These are phyloP conservation scores for Lithophane ornitopus DNA, from an alignment of 2,888 invertebrate species.

Conservation along the genomic window DNA sequence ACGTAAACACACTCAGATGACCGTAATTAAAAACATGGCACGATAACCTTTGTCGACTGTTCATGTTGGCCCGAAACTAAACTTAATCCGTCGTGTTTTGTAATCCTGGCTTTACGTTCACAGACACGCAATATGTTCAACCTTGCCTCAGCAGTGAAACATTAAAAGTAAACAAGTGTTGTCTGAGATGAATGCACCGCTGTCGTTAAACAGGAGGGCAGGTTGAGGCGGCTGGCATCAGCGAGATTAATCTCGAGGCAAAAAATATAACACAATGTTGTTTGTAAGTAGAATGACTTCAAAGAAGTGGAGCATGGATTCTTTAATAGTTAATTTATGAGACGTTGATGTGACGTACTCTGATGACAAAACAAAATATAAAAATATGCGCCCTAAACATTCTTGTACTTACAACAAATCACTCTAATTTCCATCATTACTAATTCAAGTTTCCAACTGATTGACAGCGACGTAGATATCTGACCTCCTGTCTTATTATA, in stretches of 20 bases:
- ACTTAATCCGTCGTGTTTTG: neutral
- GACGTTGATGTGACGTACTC: neutral
- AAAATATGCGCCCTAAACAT: neutral
- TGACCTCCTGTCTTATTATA: slow-evolving; percentile 17
- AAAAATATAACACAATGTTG: neutral
- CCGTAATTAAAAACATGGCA: neutral
- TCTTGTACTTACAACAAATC: slow-evolving; percentile 8
- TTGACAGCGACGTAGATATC: neutral
- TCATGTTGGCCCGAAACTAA: neutral
- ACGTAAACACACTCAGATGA: neutral
- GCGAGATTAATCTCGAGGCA: neutral
- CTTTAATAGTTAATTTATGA: neutral
- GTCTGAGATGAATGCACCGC: slow-evolving; percentile 29
- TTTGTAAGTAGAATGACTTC: neutral
- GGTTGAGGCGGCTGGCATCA: neutral
- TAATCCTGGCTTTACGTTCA: neutral
- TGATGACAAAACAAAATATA: neutral
- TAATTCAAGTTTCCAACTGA: slow-evolving; percentile 21
- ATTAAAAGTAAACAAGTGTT: slow-evolving; percentile 2
- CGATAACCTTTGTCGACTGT: neutral
- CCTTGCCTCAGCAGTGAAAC: neutral
- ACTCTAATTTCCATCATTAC: slow-evolving; percentile 24
- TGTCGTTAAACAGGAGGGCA: neutral
- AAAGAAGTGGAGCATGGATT: neutral
- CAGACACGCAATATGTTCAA: neutral